Conservation (phyloP, 2,888 invertebrate species). For the Heterodera filipjevi region DNA sequence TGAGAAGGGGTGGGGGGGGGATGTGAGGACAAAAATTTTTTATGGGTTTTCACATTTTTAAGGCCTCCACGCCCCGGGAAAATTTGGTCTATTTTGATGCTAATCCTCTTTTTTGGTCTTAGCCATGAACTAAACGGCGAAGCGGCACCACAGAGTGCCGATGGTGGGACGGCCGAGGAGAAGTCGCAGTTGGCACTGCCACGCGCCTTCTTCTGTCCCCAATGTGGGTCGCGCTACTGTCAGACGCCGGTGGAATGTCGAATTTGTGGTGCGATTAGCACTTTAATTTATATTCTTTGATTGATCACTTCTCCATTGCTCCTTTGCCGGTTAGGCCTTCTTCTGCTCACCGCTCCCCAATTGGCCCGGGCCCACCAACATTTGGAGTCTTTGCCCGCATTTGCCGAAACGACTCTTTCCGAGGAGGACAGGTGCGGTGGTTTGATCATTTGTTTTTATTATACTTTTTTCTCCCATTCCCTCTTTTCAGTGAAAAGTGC, state of each 20-base stretch:
- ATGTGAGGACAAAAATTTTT: not conserved
- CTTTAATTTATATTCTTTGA: not conserved
- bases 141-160: not conserved
- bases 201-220: slow-evolving; percentile 70
- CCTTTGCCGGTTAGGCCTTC: slow-evolving; percentile 66
- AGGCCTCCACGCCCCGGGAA: not conserved
- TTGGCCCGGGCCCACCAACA: slow-evolving; percentile 96
- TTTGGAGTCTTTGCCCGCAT: slow-evolving; percentile 87
- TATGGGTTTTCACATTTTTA: not conserved
- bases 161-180: not conserved
- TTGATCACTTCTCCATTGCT: not conserved
- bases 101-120: not conserved
- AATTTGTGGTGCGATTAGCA: slow-evolving; percentile 78
- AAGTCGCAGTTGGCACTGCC: slow-evolving; percentile 21
- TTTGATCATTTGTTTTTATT: not conserved
- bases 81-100: not conserved
- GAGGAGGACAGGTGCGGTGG: slow-evolving; percentile 42
- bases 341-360: slow-evolving; percentile 95
- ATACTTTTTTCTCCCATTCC: slow-evolving; percentile 12
- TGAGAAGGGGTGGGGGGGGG: not conserved
- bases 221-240: slow-evolving; percentile 96
- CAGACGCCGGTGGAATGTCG: slow-evolving; percentile 95
- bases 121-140: slow-evolving; percentile 23
- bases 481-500: slow-evolving; percentile 10
- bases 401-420: slow-evolving; percentile 73